Evolutionary conservation across 2,113 vertebrate species (phyloP).

Genomic region (Phrynosoma blainvillii): DNA sequence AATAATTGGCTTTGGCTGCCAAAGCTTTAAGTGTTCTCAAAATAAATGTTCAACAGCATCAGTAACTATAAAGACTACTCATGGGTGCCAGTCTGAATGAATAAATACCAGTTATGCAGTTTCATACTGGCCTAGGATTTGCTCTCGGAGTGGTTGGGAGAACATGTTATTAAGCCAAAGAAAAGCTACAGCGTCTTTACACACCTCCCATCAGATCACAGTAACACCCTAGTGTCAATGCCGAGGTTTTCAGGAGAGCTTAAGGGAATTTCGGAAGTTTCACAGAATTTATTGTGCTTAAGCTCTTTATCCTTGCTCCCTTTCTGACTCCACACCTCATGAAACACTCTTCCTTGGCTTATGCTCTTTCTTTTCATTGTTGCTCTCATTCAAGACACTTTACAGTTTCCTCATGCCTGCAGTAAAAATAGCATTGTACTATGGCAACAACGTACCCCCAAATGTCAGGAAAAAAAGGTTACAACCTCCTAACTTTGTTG

Average conservation of each 20-base stretch:
- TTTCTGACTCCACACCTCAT: background rate
- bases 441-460: too few species aligned
- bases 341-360: background rate
- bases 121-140: conserved; percentile 39
- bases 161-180: background rate
- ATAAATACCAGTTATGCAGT: conserved; percentile 19
- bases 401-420: background rate
- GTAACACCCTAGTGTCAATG: background rate
- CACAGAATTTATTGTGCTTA: background rate
- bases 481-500: background rate
- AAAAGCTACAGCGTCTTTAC: background rate
- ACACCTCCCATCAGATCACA: background rate
- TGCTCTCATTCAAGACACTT: background rate
- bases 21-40: conserved; percentile 43
- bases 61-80: conserved; percentile 45
- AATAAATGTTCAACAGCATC: conserved; percentile 44
- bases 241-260: conserved; percentile 5
- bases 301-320: background rate
- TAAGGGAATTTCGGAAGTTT: background rate
- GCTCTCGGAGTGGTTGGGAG: conserved; percentile 23
- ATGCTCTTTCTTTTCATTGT: background rate
- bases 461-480: too few species aligned
- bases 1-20: conserved; percentile 46
- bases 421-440: background rate
- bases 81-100: conserved; percentile 35